These are phyloP conservation scores for Micronycteris hirsuta DNA, from an alignment of 2,113 vertebrate species.

Conservation along the genomic window DNA sequence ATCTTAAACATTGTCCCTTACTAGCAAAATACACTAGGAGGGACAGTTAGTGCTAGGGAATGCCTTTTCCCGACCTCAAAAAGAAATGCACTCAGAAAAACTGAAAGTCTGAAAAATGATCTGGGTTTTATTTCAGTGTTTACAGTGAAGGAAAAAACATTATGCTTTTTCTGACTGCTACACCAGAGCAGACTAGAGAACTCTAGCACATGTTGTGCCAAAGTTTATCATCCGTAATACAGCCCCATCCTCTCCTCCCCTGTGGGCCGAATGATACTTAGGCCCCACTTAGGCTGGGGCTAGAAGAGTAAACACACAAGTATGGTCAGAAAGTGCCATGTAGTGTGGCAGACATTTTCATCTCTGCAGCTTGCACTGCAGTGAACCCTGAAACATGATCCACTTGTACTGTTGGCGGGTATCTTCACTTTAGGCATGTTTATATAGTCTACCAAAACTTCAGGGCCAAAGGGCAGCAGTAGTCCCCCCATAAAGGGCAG, in stretches of 20 bases:
- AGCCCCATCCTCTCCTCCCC: neutral
- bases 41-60: neutral
- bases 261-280: neutral
- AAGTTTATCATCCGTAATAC: neutral
- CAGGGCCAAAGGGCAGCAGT: neutral
- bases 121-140: neutral
- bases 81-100: neutral
- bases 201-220: neutral
- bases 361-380: neutral
- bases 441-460: neutral
- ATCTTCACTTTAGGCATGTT: neutral
- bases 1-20: neutral
- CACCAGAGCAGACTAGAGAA: neutral
- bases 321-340: neutral
- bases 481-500: neutral
- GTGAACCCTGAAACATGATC: conserved; percentile 26
- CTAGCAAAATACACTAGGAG: neutral
- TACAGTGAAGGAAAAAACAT: neutral
- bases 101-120: neutral
- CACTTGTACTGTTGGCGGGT: neutral
- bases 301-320: neutral
- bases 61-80: neutral
- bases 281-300: neutral
- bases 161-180: neutral
- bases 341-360: neutral